These are phyloP conservation scores for Forbesichthys papilliferus DNA, from an alignment of 2,113 vertebrate species.

Conservation along the genomic window DNA sequence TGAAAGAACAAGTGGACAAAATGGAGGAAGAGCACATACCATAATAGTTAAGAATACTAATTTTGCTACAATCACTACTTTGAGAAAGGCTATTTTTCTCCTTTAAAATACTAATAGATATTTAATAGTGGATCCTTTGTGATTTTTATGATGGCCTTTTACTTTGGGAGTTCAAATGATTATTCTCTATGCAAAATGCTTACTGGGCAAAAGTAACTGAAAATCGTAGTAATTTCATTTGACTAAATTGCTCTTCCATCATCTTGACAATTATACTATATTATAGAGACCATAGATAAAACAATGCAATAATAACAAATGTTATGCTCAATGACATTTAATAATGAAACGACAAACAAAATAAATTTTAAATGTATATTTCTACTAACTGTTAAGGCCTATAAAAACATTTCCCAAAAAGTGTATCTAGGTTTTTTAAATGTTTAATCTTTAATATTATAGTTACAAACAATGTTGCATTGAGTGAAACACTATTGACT, in stretches of 20 bases:
- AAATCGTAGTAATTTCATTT: no score
- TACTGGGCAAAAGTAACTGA: no score
- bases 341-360: background rate
- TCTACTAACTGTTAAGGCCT: background rate
- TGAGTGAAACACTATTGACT: no score
- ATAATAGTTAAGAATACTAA: background rate
- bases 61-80: conserved; percentile 6
- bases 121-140: no score
- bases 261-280: background rate
- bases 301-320: background rate
- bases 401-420: background rate
- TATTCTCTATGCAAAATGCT: no score
- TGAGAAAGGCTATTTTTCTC: background rate
- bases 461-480: no score
- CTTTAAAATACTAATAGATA: no score
- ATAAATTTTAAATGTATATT: no score
- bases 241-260: background rate
- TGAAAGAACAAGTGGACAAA: conserved; percentile 2
- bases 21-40: background rate
- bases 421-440: no score
- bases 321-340: background rate
- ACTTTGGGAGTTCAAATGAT: background rate
- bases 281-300: background rate
- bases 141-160: background rate
- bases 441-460: no score